Conservation (phyloP, 1,140 invertebrate genomes). For the Thaumetopoea pityocampa region DNA sequence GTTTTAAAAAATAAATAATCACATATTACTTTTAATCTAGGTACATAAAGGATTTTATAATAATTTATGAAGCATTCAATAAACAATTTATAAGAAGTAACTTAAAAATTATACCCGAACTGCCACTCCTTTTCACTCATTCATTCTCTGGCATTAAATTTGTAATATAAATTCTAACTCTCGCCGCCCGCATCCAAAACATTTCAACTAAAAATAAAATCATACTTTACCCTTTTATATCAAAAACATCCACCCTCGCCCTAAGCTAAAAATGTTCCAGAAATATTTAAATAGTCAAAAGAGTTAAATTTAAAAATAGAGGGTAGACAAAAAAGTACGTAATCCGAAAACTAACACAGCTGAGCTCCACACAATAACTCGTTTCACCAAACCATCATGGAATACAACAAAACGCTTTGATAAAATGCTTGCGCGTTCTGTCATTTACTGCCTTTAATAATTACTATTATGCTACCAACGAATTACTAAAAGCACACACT, state of each 20-base stretch:
- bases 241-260: slow-evolving; percentile 51
- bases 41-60: too few species aligned
- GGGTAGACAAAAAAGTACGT: slow-evolving; percentile 55
- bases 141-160: slow-evolving; percentile 35
- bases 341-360: slow-evolving; percentile 72
- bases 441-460: too few species aligned
- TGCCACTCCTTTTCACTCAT: slow-evolving; percentile 45
- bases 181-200: slow-evolving; percentile 29
- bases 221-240: slow-evolving; percentile 41
- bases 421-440: too few species aligned
- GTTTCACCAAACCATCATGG: too few species aligned
- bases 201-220: slow-evolving; percentile 22
- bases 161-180: slow-evolving; percentile 35
- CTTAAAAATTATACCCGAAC: too few species aligned
- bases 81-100: too few species aligned
- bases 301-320: slow-evolving; percentile 71
- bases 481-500: too few species aligned
- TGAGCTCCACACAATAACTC: slow-evolving; percentile 50
- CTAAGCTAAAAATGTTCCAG: slow-evolving; percentile 61
- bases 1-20: too few species aligned
- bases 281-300: slow-evolving; percentile 75
- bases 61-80: too few species aligned
- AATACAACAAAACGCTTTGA: too few species aligned
- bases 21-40: too few species aligned
- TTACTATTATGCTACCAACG: too few species aligned